A percentile compares a stretch with the other conserved stretches of the same genome.
Evolutionary conservation across 2,113 vertebrate genomes (phyloP).

Genomic region (Phrynosoma platyrhinos): DNA sequence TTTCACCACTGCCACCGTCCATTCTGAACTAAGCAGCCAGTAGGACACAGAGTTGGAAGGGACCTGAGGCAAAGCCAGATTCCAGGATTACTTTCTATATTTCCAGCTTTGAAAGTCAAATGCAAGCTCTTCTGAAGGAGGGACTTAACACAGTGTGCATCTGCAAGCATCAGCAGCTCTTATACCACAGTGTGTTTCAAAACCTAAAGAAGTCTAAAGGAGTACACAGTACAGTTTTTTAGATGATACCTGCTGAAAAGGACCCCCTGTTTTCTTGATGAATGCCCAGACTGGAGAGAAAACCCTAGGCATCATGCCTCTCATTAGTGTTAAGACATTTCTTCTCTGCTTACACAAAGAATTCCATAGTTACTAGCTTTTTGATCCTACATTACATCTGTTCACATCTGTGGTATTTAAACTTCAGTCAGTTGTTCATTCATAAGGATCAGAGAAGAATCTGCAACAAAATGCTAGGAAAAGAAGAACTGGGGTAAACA

Average conservation of each 20-base stretch:
- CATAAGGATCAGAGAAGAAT: not conserved
- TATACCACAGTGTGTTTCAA: not conserved
- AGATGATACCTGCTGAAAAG: not conserved
- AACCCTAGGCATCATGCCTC: not conserved
- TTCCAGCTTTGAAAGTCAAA: not conserved
- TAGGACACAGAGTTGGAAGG: not conserved
- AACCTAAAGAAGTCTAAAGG: not conserved
- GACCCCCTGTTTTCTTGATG: not conserved
- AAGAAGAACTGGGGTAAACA: not conserved
- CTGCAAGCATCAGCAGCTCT: not conserved
- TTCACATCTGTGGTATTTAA: not conserved
- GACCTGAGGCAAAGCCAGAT: not conserved
- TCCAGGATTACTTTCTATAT: not conserved
- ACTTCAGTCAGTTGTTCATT: not conserved
- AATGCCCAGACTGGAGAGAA: not conserved
- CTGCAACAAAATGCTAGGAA: not conserved
- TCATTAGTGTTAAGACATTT: not conserved
- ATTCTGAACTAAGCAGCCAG: not conserved
- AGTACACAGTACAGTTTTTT: not conserved
- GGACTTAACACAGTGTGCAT: not conserved
- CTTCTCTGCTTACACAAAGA: not conserved
- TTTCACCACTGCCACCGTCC: no score
- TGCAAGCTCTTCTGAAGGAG: no score
- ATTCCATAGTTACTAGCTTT: not conserved
- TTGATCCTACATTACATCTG: not conserved